Evolutionary conservation across 2,113 vertebrate genomes (phyloP), one percentile per base, ranked within the genome.

Genomic region (Emberiza fucata): DNA sequence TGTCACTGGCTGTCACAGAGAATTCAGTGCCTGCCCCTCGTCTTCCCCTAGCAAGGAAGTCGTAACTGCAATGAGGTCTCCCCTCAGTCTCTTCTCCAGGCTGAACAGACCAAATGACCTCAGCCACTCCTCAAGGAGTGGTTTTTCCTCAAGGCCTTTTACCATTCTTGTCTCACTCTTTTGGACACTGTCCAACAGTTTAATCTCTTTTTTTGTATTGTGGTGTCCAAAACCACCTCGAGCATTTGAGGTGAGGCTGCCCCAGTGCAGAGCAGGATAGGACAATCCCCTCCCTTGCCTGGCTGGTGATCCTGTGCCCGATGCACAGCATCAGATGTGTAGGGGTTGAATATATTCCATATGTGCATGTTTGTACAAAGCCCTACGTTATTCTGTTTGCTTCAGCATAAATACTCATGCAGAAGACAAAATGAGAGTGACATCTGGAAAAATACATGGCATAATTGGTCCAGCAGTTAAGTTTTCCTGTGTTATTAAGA

Each of bases 181-280:
- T 59, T 59, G 44, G 53, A 12, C 27, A 12, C 5, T 50, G 27
- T 37, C 8, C 2, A 68, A 33, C 0, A 76, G 25, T 31, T 76
- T 22, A 35, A 35, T 68, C 2, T 22, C 8, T 31, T 59, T 85
- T 47, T n/a, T 57, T 21, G 9, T 35, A 27, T 11, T 42, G 37
- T 50, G 37, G 13, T 5, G 4, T 17, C 31, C 53, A 17, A 42
- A 59, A 1, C 25, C 50, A 13, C 13, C 2, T 13, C 0, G 8
- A 35, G 5, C 1, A 42, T 3, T 66, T 0, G 1, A 42, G 35
- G 7, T 35, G 51, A 50, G 71, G 44, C 25, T 0, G 0, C 8
- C 16, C 31, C 31, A 66, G 35, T 2, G 3, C 44, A 59, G 31
- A 76, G 35, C 31, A 86, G 51, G 37, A 31, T 0, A 0, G 44